These are phyloP conservation scores for Caenorhabditis wallacei DNA, from an alignment of 2,888 invertebrate species.

Conservation along the genomic window DNA sequence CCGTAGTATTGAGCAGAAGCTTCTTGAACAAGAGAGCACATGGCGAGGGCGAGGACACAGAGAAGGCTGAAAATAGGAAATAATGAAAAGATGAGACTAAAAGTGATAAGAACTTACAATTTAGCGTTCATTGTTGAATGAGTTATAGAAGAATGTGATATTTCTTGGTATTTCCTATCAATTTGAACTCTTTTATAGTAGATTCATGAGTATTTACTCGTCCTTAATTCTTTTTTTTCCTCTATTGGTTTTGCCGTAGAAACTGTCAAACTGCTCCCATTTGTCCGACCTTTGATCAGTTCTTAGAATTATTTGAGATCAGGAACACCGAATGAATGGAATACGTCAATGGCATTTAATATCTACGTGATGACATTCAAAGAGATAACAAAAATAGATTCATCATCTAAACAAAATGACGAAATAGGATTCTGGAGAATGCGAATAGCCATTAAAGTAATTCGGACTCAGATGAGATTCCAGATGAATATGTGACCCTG, in stretches of 20 bases:
- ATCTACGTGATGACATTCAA: background rate
- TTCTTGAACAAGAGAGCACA: constrained; percentile 38
- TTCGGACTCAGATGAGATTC: constrained; percentile 16
- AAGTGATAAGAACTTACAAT: constrained; percentile 37
- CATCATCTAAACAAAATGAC: constrained; percentile 5
- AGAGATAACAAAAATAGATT: constrained; percentile 17
- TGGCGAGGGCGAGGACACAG: constrained; percentile 30
- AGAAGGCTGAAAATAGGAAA: constrained; percentile 27
- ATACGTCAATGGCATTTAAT: background rate
- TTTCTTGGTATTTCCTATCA: constrained; percentile 1
- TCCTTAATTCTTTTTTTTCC: constrained; percentile 5
- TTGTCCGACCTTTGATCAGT: background rate
- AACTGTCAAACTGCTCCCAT: constrained; percentile 41
- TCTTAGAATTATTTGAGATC: background rate
- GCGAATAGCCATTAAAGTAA: background rate
- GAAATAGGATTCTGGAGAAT: background rate
- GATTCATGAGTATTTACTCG: constrained; percentile 28
- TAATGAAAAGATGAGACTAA: background rate
- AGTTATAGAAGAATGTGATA: constrained; percentile 2
- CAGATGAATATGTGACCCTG: constrained; percentile 13
- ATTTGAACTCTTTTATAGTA: constrained; percentile 5
- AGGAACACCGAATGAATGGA: background rate
- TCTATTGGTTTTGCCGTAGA: constrained; percentile 27
- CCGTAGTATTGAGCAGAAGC: constrained; percentile 35
- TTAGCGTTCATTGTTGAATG: constrained; percentile 23